Conservation (phyloP, 2,888 invertebrate genomes). For the Muschampia plurimacula region DNA sequence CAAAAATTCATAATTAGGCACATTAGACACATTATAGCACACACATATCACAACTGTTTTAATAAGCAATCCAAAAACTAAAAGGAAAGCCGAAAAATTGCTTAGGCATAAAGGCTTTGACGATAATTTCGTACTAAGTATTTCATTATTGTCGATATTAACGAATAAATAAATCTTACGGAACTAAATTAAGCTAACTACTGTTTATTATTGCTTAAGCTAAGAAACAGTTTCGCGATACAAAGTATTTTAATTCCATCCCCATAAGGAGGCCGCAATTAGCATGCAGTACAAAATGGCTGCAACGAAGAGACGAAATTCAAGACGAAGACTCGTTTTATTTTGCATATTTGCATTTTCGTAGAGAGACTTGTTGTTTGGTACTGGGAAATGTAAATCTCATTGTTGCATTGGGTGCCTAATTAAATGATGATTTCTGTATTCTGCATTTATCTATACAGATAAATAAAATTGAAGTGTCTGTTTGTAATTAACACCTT, state of each 20-base stretch:
- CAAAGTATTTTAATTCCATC: constrained; percentile 73
- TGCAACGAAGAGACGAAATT: constrained; percentile 56
- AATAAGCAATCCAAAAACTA: too few species aligned
- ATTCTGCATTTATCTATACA: background rate
- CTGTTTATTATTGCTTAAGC: background rate
- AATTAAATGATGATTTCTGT: constrained; percentile 17
- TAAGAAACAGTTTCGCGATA: constrained; percentile 58
- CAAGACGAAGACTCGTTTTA: constrained; percentile 55
- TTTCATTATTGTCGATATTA: background rate
- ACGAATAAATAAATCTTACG: background rate
- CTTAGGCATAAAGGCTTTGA: background rate
- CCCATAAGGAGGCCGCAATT: constrained; percentile 65
- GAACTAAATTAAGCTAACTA: background rate
- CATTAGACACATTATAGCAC: too few species aligned
- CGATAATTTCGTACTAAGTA: too few species aligned
- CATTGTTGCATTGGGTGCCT: constrained; percentile 18
- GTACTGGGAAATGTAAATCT: constrained; percentile 19
- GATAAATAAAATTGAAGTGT: too few species aligned
- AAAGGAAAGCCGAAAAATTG: too few species aligned
- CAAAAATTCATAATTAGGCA: too few species aligned
- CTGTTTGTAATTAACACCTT: too few species aligned
- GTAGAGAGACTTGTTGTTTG: constrained; percentile 36
- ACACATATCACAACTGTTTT: too few species aligned
- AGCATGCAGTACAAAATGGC: constrained; percentile 59
- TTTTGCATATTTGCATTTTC: constrained; percentile 39